Percentiles rank a stretch among this genome's conserved stretches.
These are phyloP conservation scores for Sphenodon punctatus DNA, from an alignment of 2,797 vertebrate genomes.

Conservation along the genomic window DNA sequence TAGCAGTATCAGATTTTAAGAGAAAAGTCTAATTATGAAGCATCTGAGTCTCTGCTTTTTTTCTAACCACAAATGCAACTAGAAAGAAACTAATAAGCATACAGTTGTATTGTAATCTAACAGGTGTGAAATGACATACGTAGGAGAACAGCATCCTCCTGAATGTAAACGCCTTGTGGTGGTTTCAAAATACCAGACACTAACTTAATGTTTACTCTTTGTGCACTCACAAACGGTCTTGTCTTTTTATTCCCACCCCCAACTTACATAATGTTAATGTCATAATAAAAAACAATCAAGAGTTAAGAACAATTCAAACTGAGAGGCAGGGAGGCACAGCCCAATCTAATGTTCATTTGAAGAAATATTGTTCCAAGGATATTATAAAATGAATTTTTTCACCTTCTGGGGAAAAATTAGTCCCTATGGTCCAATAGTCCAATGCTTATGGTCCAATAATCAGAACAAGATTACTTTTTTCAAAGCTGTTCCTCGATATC, in stretches of 20 bases:
- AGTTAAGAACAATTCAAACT: neutral
- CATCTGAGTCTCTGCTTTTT: conserved; percentile 28
- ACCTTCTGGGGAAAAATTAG: conserved; percentile 9
- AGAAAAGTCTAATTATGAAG: neutral
- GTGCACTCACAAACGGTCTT: conserved; percentile 27
- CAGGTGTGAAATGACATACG: conserved; percentile 59
- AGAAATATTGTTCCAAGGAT: neutral
- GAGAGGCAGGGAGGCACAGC: neutral
- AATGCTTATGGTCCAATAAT: no score
- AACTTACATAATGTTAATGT: neutral
- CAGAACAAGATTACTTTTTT: no score
- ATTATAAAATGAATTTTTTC: conserved; percentile 20
- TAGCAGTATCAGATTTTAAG: neutral
- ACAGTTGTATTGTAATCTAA: conserved; percentile 35
- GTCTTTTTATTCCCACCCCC: neutral
- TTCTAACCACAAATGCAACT: conserved; percentile 52
- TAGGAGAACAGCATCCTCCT: conserved; percentile 30
- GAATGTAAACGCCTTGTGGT: conserved; percentile 36
- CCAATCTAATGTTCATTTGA: neutral
- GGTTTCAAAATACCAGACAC: conserved; percentile 60
- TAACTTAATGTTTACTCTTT: conserved; percentile 37
- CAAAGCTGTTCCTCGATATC: no score
- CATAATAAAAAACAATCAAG: neutral
- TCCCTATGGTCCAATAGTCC: no score
- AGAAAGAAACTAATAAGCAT: conserved; percentile 47